Base-by-base conservation (phyloP, 2,797 vertebrate genomes). In the Neopelma chrysocephalum region DNA sequence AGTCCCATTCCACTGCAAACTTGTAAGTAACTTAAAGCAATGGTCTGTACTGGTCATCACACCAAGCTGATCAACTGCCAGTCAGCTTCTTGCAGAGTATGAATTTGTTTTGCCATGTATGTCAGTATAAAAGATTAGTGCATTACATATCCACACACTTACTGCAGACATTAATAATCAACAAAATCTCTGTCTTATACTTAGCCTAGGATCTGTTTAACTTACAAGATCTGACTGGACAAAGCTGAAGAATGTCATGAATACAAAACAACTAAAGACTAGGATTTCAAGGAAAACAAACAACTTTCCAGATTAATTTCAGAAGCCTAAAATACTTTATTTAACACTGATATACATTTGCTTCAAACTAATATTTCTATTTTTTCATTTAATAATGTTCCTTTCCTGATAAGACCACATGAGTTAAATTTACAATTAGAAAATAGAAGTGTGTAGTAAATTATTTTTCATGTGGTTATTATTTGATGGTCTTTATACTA, bases 361-460 rank as follows among this genome's bases (percentile, higher is more conserved):
- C 69, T 81, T 29, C 42, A 91, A 73, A 89, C 23, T 80, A 77
- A 27, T 78, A 72, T 73, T 66, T 82, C 27, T 42, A 8, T 38
- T 87, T 94, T 91, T 94, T 89, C 10, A 65, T 72, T 92, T 70
- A 82, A 48, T 94, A 5, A 70, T 82, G 87, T 40, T 93, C 32
- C 14, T 89, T 97, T 96, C 53, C 65, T 88, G 61, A 77, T 14
- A 92, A 82, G 29, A 12, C 21, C 58, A 45, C 23, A 92, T 27
- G 82, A 38, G 64, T 68, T 95, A 96, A 89, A 95, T 91, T 85
- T 88, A 65, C 89, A 96, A 96, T 86, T 96, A 96, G 43, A 94
- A 76, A 94, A 92, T 89, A 94, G 94, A 97, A 91, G 13, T 45
- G 57, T 87, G 45, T 12, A 77, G 34, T 76, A 93, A 90, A 82